phyloP scores from a whole-genome alignment of 2,113 vertebrate genomes.

The Strix aluco region DNA sequence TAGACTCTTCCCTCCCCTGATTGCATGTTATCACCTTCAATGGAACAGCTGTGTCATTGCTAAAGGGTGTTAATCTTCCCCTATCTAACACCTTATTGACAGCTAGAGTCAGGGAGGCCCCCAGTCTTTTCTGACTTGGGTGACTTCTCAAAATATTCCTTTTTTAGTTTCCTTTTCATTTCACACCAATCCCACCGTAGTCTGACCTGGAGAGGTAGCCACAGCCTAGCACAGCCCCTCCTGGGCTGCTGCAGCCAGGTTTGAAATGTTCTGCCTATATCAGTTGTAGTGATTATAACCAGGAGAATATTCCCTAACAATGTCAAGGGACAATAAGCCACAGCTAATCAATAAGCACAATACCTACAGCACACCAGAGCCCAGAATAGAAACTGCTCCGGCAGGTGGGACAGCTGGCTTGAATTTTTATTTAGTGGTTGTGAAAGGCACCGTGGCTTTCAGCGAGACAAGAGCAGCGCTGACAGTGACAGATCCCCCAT shows the following conservation, averaged over 20 bases:
- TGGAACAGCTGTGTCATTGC: constrained; percentile 68
- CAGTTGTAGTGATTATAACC: not conserved
- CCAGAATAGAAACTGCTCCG: not conserved
- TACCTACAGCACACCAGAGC: not conserved
- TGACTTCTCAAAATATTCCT: constrained; percentile 47
- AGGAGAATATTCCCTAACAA: not conserved
- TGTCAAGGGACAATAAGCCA: not conserved
- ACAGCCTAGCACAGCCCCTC: not conserved
- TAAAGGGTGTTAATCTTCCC: constrained; percentile 67
- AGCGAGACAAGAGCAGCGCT: not conserved
- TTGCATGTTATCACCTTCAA: constrained; percentile 62
- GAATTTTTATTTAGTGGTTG: constrained; percentile 1
- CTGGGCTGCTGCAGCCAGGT: not conserved
- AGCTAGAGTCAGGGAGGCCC: constrained; percentile 54
- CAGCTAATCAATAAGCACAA: constrained; percentile 9
- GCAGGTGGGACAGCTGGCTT: constrained; percentile 19
- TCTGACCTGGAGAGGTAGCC: not conserved
- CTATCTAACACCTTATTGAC: constrained; percentile 67
- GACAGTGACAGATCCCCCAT: constrained; percentile 56
- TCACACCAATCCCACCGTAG: not conserved
- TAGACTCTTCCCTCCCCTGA: constrained; percentile 52
- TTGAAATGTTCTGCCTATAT: not conserved
- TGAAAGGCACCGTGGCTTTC: constrained; percentile 40
- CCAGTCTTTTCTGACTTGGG: constrained; percentile 38
- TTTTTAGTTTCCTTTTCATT: constrained; percentile 36